Evolutionary conservation across 2,113 vertebrate genomes (phyloP).

Genomic region (Osmerus eperlanus): DNA sequence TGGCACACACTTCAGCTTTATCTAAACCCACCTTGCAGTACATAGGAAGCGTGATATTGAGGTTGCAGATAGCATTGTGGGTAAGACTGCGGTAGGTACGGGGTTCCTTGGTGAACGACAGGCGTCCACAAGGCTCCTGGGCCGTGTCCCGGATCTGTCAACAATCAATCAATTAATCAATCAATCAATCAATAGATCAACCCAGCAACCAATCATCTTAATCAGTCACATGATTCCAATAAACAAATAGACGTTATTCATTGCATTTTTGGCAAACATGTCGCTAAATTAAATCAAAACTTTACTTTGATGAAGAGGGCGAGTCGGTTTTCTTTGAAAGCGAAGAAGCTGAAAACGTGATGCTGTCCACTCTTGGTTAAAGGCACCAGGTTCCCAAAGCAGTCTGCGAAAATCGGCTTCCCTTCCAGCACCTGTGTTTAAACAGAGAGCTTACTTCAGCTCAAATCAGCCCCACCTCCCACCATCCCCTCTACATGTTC

Average conservation of each 20-base stretch:
- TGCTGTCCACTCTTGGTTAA: conserved; percentile 97
- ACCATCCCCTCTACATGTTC: no score
- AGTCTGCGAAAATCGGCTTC: conserved; percentile 98
- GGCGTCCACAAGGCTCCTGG: conserved; percentile 93
- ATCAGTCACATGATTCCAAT: neutral
- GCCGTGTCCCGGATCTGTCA: conserved; percentile 90
- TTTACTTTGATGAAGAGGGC: conserved; percentile 96
- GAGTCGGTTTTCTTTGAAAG: conserved; percentile 97
- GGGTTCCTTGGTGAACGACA: conserved; percentile 97
- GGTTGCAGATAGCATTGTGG: conserved; percentile 96
- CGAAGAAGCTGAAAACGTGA: conserved; percentile 97
- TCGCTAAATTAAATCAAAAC: neutral
- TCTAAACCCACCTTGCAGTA: conserved; percentile 67
- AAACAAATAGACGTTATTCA: neutral
- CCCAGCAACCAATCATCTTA: conserved; percentile 9
- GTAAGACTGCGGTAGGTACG: conserved; percentile 90
- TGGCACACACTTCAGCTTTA: neutral
- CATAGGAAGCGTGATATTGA: conserved; percentile 89
- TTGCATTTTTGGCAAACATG: neutral
- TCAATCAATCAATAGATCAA: neutral
- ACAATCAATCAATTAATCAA: conserved; percentile 2
- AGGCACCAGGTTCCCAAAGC: conserved; percentile 96
- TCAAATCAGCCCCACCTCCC: neutral
- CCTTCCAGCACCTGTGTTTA: conserved; percentile 87
- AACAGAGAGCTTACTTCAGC: conserved; percentile 10